Percentiles rank a stretch among this genome's conserved stretches.
phyloP scores from a whole-genome alignment of 2,797 vertebrate species.

The Pterois miles region DNA sequence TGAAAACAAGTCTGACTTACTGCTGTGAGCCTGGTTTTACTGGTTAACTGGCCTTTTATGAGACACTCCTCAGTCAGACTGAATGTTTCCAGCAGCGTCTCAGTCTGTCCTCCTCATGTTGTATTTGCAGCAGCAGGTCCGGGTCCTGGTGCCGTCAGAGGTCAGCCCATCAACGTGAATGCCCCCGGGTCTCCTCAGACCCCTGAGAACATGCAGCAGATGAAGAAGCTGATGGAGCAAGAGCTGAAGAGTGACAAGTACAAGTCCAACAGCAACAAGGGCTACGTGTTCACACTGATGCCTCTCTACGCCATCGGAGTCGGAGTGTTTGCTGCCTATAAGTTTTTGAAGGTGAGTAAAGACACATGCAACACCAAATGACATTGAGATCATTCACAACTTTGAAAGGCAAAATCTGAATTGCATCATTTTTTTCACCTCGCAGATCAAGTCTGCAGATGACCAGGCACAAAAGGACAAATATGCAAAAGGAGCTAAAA shows the following conservation, averaged over 20 bases:
- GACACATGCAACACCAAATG: neutral
- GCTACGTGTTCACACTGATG: conserved; percentile 93
- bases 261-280: conserved; percentile 84
- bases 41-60: neutral
- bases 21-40: neutral
- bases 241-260: conserved; percentile 87
- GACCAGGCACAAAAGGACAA: conserved; percentile 80
- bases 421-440: neutral
- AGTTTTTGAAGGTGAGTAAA: conserved; percentile 88
- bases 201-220: conserved; percentile 85
- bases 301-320: conserved; percentile 91
- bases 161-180: conserved; percentile 66
- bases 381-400: no score
- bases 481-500: conserved; percentile 82
- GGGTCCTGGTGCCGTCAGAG: conserved; percentile 56
- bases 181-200: conserved; percentile 68
- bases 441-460: conserved; percentile 88
- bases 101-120: neutral
- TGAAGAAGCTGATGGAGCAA: conserved; percentile 90
- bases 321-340: conserved; percentile 91
- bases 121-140: conserved; percentile 33
- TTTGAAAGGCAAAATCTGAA: neutral
- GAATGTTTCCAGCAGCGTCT: no score
- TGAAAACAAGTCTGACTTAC: no score
- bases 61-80: neutral